These are phyloP conservation scores for Melanotaenia parkinsoni DNA, from an alignment of 2,797 vertebrate species.

Conservation along the genomic window DNA sequence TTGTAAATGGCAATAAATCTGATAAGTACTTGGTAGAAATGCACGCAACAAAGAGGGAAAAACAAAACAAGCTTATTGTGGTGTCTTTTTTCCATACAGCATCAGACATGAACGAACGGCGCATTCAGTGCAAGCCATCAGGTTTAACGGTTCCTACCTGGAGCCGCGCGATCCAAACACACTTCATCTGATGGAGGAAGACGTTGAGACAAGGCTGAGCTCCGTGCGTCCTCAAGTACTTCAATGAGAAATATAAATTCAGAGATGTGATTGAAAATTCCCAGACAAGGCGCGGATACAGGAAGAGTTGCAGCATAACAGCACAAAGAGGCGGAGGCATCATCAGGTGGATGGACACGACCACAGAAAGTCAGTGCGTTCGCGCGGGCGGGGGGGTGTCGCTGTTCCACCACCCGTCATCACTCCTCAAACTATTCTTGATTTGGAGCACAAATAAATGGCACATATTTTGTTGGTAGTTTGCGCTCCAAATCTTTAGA, in stretches of 20 bases:
- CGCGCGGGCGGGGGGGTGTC: not conserved
- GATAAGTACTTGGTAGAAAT: not conserved
- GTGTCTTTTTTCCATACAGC: not conserved
- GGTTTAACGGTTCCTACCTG: conserved; percentile 49
- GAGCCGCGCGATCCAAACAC: conserved; percentile 11
- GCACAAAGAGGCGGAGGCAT: conserved; percentile 22
- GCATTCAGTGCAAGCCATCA: not conserved
- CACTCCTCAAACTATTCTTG: not conserved
- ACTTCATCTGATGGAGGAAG: not conserved
- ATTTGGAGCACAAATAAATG: not conserved
- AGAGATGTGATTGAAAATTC: not conserved
- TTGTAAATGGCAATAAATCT: not conserved
- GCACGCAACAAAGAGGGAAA: no score
- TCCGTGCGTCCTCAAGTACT: not conserved
- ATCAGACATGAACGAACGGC: not conserved
- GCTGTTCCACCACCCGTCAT: not conserved
- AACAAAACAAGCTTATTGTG: not conserved
- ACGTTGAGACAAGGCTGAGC: not conserved
- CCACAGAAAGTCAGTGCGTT: not conserved
- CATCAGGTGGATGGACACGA: conserved; percentile 27
- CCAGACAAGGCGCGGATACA: not conserved
- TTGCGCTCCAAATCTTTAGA: not conserved
- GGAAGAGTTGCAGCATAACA: conserved; percentile 1
- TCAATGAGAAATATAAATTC: not conserved
- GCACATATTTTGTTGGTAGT: not conserved